Conservation (phyloP, 2,113 vertebrate species). For the Lethenteron camtschaticum region DNA sequence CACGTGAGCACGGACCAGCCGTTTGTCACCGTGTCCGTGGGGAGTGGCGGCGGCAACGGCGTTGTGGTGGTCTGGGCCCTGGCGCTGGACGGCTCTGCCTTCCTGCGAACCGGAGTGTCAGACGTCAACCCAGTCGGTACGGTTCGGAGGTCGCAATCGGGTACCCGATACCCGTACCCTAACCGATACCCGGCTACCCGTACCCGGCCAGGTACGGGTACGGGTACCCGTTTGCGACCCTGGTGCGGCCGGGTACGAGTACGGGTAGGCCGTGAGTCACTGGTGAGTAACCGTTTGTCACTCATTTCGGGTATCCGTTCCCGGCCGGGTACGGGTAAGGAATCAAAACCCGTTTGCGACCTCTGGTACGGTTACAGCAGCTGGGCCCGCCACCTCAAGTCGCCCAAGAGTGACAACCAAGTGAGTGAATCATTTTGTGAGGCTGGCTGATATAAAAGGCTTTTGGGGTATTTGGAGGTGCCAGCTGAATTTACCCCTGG, state of each 20-base stretch:
- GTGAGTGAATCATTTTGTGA: neutral
- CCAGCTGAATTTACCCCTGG: neutral
- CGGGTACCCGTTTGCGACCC: too few relatives aligned
- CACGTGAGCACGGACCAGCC: constrained; percentile 85
- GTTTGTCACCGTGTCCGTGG: constrained; percentile 63
- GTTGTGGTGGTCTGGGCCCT: constrained; percentile 74
- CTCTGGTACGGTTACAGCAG: constrained; percentile 21
- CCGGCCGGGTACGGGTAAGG: too few relatives aligned
- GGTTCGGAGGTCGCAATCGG: constrained; percentile 4
- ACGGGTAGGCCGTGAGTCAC: too few relatives aligned
- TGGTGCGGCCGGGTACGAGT: too few relatives aligned
- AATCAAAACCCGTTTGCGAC: neutral
- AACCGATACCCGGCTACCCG: too few relatives aligned
- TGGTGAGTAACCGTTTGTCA: too few relatives aligned
- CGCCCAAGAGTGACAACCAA: neutral
- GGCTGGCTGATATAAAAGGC: neutral
- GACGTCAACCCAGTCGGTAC: constrained; percentile 51
- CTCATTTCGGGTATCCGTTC: too few relatives aligned
- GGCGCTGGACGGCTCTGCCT: constrained; percentile 65
- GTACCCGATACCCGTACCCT: too few relatives aligned
- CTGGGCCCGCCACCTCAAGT: too few relatives aligned
- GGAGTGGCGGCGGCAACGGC: constrained; percentile 17
- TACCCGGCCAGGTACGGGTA: too few relatives aligned
- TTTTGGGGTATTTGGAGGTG: neutral
- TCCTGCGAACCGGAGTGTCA: constrained; percentile 69